phyloP scores from a whole-genome alignment of 2,797 vertebrate genomes.

The Acipenser transmontanus region DNA sequence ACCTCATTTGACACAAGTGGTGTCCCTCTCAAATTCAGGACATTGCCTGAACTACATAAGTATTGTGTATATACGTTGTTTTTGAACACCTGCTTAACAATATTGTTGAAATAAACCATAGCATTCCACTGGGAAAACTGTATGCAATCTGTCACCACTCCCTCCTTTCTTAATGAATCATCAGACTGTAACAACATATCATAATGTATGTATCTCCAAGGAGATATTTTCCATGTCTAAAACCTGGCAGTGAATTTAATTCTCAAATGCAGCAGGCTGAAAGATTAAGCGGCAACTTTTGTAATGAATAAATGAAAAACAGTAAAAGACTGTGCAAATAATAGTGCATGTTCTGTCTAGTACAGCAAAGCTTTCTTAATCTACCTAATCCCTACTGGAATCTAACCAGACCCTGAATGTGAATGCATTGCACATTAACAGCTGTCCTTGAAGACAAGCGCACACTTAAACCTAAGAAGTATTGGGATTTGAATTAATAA shows the following conservation, averaged over 20 bases:
- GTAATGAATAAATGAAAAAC: constrained; percentile 19
- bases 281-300: constrained; percentile 10
- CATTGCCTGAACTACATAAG: not conserved
- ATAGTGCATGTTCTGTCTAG: constrained; percentile 10
- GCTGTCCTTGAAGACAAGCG: constrained; percentile 13
- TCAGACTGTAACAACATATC: not conserved
- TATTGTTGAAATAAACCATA: no score
- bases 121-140: no score
- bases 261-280: not conserved
- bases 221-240: constrained; percentile 4
- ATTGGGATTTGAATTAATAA: not conserved
- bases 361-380: constrained; percentile 20
- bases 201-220: not conserved
- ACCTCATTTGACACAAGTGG: not conserved
- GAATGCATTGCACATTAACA: constrained; percentile 10
- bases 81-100: no score
- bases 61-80: no score
- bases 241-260: constrained; percentile 6
- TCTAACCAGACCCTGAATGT: constrained; percentile 1
- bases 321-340: constrained; percentile 12
- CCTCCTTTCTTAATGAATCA: no score
- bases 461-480: constrained; percentile 1
- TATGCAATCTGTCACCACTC: no score
- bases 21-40: not conserved
- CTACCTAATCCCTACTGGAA: constrained; percentile 18